These are phyloP conservation scores for Latrodectus hesperus DNA, from an alignment of 2,888 invertebrate species.

Conservation along the genomic window DNA sequence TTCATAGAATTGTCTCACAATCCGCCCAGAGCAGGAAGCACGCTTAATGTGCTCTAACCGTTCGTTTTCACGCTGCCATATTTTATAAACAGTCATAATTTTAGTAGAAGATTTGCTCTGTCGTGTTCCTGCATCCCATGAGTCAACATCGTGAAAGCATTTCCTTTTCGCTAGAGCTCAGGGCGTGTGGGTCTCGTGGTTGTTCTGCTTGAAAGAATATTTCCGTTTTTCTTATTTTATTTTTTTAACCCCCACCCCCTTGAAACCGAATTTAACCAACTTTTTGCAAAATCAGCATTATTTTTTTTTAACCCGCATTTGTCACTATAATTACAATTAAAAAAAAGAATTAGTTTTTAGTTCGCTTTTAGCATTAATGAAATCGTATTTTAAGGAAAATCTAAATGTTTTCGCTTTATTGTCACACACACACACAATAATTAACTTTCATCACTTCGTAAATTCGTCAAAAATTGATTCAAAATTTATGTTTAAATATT, in stretches of 20 bases:
- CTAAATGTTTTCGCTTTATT: too few species aligned
- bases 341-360: too few species aligned
- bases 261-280: too few species aligned
- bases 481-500: too few species aligned
- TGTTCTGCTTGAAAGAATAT: constrained; percentile 1
- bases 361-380: too few species aligned
- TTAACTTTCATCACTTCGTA: too few species aligned
- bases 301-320: neutral
- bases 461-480: too few species aligned
- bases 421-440: too few species aligned
- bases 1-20: neutral
- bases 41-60: neutral
- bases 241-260: too few species aligned
- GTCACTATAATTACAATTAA: neutral
- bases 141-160: neutral
- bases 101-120: neutral
- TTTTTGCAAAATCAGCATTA: too few species aligned
- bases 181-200: neutral
- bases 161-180: neutral
- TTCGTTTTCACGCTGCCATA: neutral
- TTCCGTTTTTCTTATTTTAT: neutral
- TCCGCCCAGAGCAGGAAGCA: neutral
- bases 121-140: neutral
- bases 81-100: too few species aligned
- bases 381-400: too few species aligned